A percentile compares a stretch with the other conserved stretches of the same genome.
These are phyloP conservation scores for Eleutherodactylus coqui DNA, from an alignment of 2,797 vertebrate species.

Conservation along the genomic window DNA sequence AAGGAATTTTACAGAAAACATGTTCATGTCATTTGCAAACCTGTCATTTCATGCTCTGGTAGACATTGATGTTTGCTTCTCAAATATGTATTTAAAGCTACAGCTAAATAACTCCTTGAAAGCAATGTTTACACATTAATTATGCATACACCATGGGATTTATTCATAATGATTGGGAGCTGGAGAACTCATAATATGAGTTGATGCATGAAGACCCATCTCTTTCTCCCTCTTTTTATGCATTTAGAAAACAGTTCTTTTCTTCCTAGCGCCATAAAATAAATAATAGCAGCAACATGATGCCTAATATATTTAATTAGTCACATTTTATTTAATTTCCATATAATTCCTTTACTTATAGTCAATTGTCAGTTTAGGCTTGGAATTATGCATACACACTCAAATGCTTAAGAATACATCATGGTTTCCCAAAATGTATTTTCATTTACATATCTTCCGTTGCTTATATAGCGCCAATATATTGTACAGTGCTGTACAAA, in stretches of 20 bases:
- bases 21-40: slow-evolving; percentile 58
- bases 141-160: slow-evolving; percentile 61
- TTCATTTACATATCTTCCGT: not conserved
- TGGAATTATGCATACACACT: not conserved
- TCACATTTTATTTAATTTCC: slow-evolving; percentile 40
- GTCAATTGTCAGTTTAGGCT: not conserved
- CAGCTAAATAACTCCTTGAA: slow-evolving; percentile 60
- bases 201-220: slow-evolving; percentile 50
- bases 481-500: not conserved
- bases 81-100: slow-evolving; percentile 61
- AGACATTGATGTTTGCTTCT: slow-evolving; percentile 61
- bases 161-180: slow-evolving; percentile 59
- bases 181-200: slow-evolving; percentile 54
- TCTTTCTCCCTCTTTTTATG: slow-evolving; percentile 33
- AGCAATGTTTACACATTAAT: slow-evolving; percentile 61
- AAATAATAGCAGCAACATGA: slow-evolving; percentile 34
- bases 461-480: not conserved
- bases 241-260: slow-evolving; percentile 37
- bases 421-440: not conserved
- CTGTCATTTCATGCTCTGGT: slow-evolving; percentile 59
- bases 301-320: slow-evolving; percentile 29
- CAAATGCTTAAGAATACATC: not conserved
- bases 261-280: slow-evolving; percentile 23
- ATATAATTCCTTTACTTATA: slow-evolving; percentile 1
- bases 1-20: slow-evolving; percentile 51